Base-by-base conservation (phyloP, 2,888 invertebrate species). In the Rhopalosiphum nymphaeae region DNA sequence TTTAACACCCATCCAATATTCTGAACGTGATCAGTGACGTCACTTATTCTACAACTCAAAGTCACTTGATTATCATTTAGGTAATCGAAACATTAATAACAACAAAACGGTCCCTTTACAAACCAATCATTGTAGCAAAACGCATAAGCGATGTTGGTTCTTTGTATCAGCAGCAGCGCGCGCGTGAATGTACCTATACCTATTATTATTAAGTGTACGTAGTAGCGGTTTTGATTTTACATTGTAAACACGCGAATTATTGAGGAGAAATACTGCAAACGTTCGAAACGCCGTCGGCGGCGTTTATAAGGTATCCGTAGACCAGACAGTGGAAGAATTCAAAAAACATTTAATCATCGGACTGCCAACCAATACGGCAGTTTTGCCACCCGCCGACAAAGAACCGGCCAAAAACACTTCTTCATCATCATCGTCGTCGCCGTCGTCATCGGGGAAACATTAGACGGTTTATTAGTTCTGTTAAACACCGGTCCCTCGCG, bases 381-480 rank as follows among this genome's bases (percentile, higher is more conserved):
- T 91, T 93, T 93, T 86, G 94, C 94, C 94, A 91, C 94, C 94
- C 94, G 90, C 90, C 94, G 90, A 94, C 94, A 91, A 94, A 94
- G 94, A 67, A 61, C 61, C 53, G 88, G 78, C 36, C 5, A 46
- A 89, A 44, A 53, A 78, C 89, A 49, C 85, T 93, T 49, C 90
- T 93, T 56, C 89, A 29, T 61, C 86, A 44, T 42, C 49, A 36
- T 36, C 67, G 90, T 46, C 61, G 44, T 49, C 67, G 36, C 11
- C 86, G 61, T 11, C 90, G 26, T 42, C 61, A 25, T 5, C 85
- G 46, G 85, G 57, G 57, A 88, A 92, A 67, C 53, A 92, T 49
- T 89, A 93, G 94, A 94, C 91, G 94, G 94, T 91, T 87, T 94
- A 94, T 94, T 94, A 67, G 94, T 94, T 94, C 94, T 94, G 94